Base-by-base conservation (phyloP, 2,888 invertebrate genomes). In the Dione juno region DNA sequence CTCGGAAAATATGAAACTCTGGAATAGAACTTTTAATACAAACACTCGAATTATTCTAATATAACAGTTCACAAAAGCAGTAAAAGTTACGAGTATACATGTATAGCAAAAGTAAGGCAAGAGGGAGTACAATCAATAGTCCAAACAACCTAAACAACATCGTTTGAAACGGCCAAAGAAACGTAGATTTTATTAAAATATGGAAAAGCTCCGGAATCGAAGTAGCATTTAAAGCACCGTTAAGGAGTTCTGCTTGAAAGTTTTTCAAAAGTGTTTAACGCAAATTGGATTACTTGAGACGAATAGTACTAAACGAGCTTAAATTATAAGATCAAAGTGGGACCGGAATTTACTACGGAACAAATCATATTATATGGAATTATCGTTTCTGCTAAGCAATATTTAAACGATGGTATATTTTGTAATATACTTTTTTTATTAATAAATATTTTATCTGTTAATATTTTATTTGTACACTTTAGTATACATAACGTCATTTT, bases 251-350 rank as follows among this genome's bases (percentile, higher is more conserved):
- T 70, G 69, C 69, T 74, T 67, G 63, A 75, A 78, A 77, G 69
- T 74, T 75, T 77, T 77, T 74, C 70, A 76, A 77, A 77, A 78
- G 75, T 77, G 75, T 78, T 78, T 78, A 77, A 77, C 76, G 74
- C 74, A 78, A 80, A 79, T 79, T 78, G 77, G 78, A 78, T 79
- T 76, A 76, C 73, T 71, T 71, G 73, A 75, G 75, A 74, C 76
- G 75, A 77, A 77, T 76, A 71, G 77, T 73, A 76, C 77, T 72
- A 73, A 75, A 76, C 73, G 76, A 75, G 74, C 72, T 76, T 70
- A 74, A 77, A 78, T 77, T 77, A 76, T 72, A 74, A 77, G 75
- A 77, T 78, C 77, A 77, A 76, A 78, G 74, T 73, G 53, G 70
- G 74, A 75, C 67, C 71, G 66, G 74, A 72, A 71, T 74, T 75